Conservation (phyloP, 2,113 vertebrate genomes). For the Carettochelys insculpta region DNA sequence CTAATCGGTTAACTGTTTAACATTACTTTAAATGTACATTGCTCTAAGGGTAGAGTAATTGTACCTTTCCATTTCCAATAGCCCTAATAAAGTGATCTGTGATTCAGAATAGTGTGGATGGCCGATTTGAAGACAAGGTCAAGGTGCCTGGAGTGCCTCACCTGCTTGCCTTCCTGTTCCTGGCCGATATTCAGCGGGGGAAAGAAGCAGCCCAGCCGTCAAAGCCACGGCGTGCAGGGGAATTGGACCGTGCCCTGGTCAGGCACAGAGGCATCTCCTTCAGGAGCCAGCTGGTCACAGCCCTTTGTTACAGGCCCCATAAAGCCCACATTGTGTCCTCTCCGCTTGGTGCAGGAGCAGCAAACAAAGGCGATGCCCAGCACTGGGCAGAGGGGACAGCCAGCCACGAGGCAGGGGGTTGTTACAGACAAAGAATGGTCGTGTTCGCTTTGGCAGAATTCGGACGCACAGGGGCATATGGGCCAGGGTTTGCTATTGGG, state of each 20-base stretch:
- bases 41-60: background rate
- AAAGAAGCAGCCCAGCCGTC: background rate
- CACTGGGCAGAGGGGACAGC: background rate
- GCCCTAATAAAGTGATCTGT: background rate
- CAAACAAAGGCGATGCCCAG: background rate
- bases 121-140: rapidly evolving
- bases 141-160: rapidly evolving
- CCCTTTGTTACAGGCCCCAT: rapidly evolving
- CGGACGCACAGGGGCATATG: background rate
- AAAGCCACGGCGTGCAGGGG: rapidly evolving
- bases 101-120: background rate
- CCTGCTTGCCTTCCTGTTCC: background rate
- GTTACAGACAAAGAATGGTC: background rate
- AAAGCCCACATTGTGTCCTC: rapidly evolving
- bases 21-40: too few relatives aligned
- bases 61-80: background rate
- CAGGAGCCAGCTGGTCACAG: background rate
- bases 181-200: rapidly evolving
- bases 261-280: background rate
- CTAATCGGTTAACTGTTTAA: too few relatives aligned
- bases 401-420: background rate
- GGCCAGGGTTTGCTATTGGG: rapidly evolving
- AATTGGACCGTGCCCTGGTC: background rate
- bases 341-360: background rate
- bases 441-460: rapidly evolving